A percentile compares a stretch with the other conserved stretches of the same genome.
Conservation (phyloP, 2,113 vertebrate genomes). For the Sisor rabdophorus region DNA sequence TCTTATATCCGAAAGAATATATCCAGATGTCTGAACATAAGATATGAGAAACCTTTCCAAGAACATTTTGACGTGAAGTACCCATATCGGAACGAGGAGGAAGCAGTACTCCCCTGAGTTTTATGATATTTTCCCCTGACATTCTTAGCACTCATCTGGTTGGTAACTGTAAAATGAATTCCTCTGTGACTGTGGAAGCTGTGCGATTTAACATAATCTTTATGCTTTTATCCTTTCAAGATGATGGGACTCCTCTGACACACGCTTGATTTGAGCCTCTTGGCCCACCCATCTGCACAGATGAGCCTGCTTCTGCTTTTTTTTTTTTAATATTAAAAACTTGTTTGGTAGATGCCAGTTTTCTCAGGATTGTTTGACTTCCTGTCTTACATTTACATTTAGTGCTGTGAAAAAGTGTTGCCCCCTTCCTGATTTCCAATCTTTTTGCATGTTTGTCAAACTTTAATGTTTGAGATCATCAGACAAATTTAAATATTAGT, state of each 20-base stretch:
- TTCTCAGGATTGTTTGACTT: background rate
- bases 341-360: slow-evolving; percentile 9
- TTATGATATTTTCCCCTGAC: background rate
- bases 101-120: background rate
- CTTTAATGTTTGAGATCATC: no score
- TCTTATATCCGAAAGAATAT: background rate
- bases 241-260: background rate
- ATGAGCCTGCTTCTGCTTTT: background rate
- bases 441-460: no score
- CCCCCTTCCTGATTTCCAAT: no score
- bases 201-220: background rate
- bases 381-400: no score
- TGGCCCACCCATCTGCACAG: background rate
- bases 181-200: background rate
- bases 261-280: background rate
- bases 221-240: background rate
- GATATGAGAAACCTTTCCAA: slow-evolving; percentile 7
- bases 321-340: slow-evolving; percentile 14
- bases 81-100: background rate
- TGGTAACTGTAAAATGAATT: background rate
- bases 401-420: no score
- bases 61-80: background rate
- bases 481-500: no score
- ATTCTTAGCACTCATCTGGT: slow-evolving; percentile 1
- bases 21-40: background rate